Percentiles rank a stretch among this genome's conserved stretches.
phyloP scores from a whole-genome alignment of 2,797 vertebrate species.

The Phoeniculus purpureus region DNA sequence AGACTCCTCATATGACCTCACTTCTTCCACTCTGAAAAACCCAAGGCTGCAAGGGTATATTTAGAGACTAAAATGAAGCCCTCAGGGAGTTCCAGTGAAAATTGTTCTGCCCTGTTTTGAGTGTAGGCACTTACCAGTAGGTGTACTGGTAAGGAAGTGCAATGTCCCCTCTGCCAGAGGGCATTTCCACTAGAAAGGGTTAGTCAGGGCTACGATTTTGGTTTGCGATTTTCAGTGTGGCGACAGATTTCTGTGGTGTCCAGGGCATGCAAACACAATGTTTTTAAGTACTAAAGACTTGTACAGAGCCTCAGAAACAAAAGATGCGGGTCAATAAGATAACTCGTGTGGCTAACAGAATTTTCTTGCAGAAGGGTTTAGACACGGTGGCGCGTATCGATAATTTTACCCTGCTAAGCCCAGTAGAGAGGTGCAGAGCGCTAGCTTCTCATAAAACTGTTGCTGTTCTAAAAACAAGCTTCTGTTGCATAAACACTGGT shows the following conservation, averaged over 20 bases:
- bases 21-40: not conserved
- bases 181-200: not conserved
- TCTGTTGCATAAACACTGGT: not conserved
- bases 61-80: not conserved
- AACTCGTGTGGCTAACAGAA: not conserved
- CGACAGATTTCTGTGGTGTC: not conserved
- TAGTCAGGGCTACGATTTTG: not conserved
- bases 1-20: not conserved
- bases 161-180: fast-evolving
- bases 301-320: not conserved
- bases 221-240: not conserved
- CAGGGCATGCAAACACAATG: not conserved
- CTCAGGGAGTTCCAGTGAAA: not conserved
- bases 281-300: not conserved
- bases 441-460: not conserved
- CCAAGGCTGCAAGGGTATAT: not conserved
- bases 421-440: not conserved
- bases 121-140: fast-evolving
- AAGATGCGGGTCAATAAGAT: not conserved
- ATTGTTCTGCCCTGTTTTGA: not conserved
- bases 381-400: not conserved
- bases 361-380: not conserved
- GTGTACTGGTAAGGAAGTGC: not conserved
- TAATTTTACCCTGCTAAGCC: not conserved
- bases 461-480: not conserved